Evolutionary conservation across 1,140 invertebrate species (phyloP).

Genomic region (Bombus breviceps): DNA sequence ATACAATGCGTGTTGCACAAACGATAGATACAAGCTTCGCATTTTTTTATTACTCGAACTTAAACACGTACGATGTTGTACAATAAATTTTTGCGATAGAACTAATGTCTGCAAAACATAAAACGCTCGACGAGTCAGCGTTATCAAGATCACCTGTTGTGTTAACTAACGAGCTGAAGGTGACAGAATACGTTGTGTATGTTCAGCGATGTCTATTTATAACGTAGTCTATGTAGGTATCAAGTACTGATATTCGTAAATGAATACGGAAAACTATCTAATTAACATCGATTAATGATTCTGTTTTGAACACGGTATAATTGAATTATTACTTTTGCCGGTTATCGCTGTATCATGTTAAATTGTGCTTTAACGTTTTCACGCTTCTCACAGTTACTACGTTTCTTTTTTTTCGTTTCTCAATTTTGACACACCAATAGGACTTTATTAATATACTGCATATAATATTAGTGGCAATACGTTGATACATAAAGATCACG

Average conservation of each 20-base stretch:
- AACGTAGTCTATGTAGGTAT: neutral
- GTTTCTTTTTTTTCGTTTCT: conserved; percentile 28
- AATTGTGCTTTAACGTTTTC: conserved; percentile 38
- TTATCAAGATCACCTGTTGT: neutral
- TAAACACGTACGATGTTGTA: neutral
- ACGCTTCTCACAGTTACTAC: conserved; percentile 40
- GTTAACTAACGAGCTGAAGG: neutral
- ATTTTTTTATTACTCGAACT: neutral
- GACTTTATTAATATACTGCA: neutral
- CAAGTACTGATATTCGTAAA: neutral
- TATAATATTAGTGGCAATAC: neutral
- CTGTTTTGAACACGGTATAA: conserved; percentile 10
- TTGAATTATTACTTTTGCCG: neutral
- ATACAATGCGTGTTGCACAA: neutral
- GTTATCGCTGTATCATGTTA: neutral
- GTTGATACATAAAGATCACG: neutral
- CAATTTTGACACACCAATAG: conserved; percentile 23
- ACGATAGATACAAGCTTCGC: neutral
- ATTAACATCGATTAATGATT: conserved; percentile 7
- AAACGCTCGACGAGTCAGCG: neutral
- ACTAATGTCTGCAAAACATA: neutral
- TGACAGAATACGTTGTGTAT: neutral
- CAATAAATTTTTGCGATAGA: neutral
- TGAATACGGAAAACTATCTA: neutral
- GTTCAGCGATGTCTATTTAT: neutral